Base-by-base conservation (phyloP, 2,113 vertebrate species). In the Eubucco bourcierii region DNA sequence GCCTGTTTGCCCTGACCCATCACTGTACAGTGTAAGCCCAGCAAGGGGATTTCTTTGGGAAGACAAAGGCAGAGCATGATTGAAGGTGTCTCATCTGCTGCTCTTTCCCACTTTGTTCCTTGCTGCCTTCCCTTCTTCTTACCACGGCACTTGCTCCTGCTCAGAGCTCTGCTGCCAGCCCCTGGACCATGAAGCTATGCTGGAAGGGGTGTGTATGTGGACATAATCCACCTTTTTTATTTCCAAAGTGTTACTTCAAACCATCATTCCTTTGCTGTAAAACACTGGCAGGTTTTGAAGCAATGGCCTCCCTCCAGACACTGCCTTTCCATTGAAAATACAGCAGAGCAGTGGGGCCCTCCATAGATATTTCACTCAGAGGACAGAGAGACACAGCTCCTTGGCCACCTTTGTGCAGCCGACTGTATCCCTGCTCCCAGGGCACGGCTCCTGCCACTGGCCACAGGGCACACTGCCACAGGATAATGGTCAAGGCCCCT, bases 381-480 rank as follows among this genome's bases (percentile, higher is more conserved):
- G 39, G 0, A 0, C 56, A 46, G 71, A 65, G 41, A 82, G 37
- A 60, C 10, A 23, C 5, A 77, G 71, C 9, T n/a, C 39, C 0
- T 0, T 8, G 6, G 23, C 14, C 44, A 20, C 25, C 34, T 56
- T 53, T 47, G 52, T 1, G 12, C 20, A 66, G 7, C 12, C 4
- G 1, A 4, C 18, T 67, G 65, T 20, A 41, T 39, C 33, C 53
- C 46, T 63, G 21, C 61, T 86, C 27, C 72, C 52, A 70, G 29
- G 56, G 41, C 58, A 75, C 1, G 4, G 68, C 52, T 91, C 68
- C 68, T 1, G 0, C 70, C 4, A 1, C 81, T 20, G 63, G n/a
- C 44, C 0, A 0, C 63, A 33, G 1, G 2, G 41, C 23, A 78
- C 1, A 1, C 50, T 65, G 74, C 83, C 0, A 0, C 23, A 0